Conservation (phyloP, 2,113 vertebrate genomes). For the Anser brachyrhynchus region DNA sequence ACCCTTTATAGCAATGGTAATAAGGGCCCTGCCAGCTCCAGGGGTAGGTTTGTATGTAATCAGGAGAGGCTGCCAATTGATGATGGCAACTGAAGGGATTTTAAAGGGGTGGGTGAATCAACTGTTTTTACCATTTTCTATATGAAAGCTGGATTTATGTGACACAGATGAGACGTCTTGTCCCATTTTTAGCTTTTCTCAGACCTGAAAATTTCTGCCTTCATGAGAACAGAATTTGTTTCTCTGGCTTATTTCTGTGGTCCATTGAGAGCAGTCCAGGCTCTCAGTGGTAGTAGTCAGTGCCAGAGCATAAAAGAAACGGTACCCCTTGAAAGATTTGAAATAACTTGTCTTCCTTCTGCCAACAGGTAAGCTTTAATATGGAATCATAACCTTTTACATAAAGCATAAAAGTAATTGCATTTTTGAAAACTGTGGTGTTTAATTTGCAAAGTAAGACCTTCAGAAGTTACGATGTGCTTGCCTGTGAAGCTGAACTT, state of each 20-base stretch:
- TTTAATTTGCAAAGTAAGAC: not conserved
- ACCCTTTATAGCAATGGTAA: not conserved
- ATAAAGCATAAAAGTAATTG: not conserved
- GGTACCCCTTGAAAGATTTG: not conserved
- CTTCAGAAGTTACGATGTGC: not conserved
- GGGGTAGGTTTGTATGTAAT: not conserved
- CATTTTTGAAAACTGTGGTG: not conserved
- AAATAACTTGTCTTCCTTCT: not conserved
- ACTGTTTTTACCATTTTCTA: not conserved
- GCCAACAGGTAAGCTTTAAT: not conserved
- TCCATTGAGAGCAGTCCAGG: not conserved
- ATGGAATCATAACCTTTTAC: not conserved
- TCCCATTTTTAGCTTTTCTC: not conserved
- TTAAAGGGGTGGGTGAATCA: not conserved
- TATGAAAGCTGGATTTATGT: not conserved
- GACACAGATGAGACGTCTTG: not conserved
- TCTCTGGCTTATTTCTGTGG: not conserved
- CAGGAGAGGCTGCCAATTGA: not conserved
- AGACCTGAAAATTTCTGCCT: not conserved
- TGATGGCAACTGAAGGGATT: not conserved
- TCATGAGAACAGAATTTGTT: not conserved
- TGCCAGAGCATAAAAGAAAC: not conserved
- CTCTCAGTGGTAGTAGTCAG: not conserved
- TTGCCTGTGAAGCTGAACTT: not conserved
- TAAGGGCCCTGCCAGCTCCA: not conserved